Percentiles rank a stretch among this genome's conserved stretches.
Evolutionary conservation across 2,888 invertebrate species (phyloP).

Genomic region (Eustalomyia histrio): DNA sequence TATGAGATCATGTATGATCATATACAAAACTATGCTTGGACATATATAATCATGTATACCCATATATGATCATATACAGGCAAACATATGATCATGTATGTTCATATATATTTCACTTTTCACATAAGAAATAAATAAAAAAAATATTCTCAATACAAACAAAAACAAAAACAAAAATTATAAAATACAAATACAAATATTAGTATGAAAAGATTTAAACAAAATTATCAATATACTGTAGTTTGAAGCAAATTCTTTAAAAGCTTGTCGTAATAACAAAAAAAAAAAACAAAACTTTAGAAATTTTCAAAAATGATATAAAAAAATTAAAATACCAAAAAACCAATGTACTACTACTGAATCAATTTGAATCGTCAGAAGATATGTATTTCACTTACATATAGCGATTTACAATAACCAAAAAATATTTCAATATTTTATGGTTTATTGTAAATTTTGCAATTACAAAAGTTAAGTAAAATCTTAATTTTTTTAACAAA

Average conservation of each 20-base stretch:
- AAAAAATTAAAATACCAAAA: constrained; percentile 44
- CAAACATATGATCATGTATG: too few relatives aligned
- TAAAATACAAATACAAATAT: constrained; percentile 27
- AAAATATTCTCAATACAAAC: constrained; percentile 41
- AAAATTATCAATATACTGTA: constrained; percentile 68
- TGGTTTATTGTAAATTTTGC: constrained; percentile 51
- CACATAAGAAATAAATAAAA: constrained; percentile 18
- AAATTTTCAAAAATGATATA: constrained; percentile 71
- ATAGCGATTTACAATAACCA: not conserved
- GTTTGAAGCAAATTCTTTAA: constrained; percentile 74
- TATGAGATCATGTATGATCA: too few relatives aligned
- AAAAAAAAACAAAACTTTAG: constrained; percentile 69
- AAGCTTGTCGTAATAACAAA: constrained; percentile 72
- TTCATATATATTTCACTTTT: too few relatives aligned
- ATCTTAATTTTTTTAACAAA: constrained; percentile 58
- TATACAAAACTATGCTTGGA: too few relatives aligned
- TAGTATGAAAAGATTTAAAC: constrained; percentile 54
- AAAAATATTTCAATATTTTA: constrained; percentile 41
- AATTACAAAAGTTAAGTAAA: constrained; percentile 24
- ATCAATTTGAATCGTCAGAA: constrained; percentile 36
- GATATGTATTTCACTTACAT: not conserved
- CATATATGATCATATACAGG: too few relatives aligned
- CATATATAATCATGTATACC: too few relatives aligned
- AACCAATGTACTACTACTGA: constrained; percentile 12
- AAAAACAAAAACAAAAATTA: constrained; percentile 16